Conservation (phyloP, 2,888 invertebrate species). For the Amphipoea oculea region DNA sequence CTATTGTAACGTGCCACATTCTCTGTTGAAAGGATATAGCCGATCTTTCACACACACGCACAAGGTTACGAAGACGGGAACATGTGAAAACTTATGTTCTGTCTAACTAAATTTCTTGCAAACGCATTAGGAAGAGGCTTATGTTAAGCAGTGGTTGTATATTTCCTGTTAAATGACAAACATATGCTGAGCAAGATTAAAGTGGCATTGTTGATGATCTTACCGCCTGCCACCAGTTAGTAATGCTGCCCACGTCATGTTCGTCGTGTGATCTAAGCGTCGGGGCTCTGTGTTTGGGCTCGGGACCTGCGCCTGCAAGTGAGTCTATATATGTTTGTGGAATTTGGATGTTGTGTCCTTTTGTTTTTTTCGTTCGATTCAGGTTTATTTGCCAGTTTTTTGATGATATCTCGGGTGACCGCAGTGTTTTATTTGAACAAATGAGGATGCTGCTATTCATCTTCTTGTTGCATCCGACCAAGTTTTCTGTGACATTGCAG, state of each 20-base stretch:
- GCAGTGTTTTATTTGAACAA: neutral
- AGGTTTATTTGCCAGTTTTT: conserved; percentile 10
- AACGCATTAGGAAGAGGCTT: conserved; percentile 9
- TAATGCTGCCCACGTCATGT: conserved; percentile 25
- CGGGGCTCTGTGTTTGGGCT: neutral
- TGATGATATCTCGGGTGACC: neutral
- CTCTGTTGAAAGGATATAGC: conserved; percentile 3
- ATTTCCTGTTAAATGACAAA: conserved; percentile 14
- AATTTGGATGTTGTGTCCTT: conserved; percentile 23
- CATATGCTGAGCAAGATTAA: conserved; percentile 13
- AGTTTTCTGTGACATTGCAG: neutral
- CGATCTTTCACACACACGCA: neutral
- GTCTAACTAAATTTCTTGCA: neutral
- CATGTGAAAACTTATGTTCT: neutral
- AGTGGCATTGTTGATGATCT: neutral
- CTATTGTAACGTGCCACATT: neutral
- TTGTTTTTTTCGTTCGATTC: conserved; percentile 9
- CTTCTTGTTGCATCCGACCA: neutral
- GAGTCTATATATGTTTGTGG: conserved; percentile 7
- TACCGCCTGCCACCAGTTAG: conserved; percentile 6
- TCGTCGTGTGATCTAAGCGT: conserved; percentile 16
- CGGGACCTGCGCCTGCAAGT: conserved; percentile 2
- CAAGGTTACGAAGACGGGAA: neutral
- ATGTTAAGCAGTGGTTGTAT: neutral
- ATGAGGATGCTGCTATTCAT: neutral